Evolutionary conservation across 2,113 vertebrate species (phyloP).

Genomic region (Halichoerus grypus): DNA sequence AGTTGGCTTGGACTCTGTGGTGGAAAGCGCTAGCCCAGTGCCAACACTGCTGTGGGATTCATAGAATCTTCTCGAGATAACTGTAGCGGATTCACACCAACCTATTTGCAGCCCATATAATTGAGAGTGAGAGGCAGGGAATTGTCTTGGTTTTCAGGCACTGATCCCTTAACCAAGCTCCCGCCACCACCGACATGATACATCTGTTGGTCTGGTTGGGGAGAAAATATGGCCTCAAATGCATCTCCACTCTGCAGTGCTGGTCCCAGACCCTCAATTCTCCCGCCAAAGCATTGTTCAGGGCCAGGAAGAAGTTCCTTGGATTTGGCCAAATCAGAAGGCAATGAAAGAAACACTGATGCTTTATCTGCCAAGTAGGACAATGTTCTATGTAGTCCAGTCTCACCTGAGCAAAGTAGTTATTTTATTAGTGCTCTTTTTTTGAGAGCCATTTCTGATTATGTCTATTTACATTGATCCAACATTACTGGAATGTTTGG

Average conservation of each 20-base stretch:
- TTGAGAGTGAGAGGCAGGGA: neutral
- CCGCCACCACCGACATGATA: rapidly evolving
- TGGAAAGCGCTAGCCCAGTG: neutral
- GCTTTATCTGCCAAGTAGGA: neutral
- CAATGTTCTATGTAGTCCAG: neutral
- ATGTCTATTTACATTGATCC: neutral
- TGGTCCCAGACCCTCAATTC: neutral
- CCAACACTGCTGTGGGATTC: neutral
- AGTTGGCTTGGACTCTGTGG: neutral
- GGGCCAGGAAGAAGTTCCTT: neutral
- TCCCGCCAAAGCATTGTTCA: neutral
- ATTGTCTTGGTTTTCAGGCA: neutral
- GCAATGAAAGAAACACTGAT: neutral
- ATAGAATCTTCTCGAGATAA: neutral
- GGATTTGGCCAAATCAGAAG: neutral
- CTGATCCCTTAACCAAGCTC: neutral
- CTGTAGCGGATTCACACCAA: neutral
- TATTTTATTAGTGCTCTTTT: neutral
- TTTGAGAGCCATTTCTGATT: neutral
- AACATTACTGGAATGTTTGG: neutral
- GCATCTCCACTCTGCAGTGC: rapidly evolving
- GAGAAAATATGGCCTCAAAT: neutral
- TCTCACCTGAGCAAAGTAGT: neutral
- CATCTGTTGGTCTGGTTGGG: neutral
- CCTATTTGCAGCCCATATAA: neutral